Evolutionary conservation across 2,888 invertebrate genomes (phyloP).

Genomic region (Eucera pruinosa): DNA sequence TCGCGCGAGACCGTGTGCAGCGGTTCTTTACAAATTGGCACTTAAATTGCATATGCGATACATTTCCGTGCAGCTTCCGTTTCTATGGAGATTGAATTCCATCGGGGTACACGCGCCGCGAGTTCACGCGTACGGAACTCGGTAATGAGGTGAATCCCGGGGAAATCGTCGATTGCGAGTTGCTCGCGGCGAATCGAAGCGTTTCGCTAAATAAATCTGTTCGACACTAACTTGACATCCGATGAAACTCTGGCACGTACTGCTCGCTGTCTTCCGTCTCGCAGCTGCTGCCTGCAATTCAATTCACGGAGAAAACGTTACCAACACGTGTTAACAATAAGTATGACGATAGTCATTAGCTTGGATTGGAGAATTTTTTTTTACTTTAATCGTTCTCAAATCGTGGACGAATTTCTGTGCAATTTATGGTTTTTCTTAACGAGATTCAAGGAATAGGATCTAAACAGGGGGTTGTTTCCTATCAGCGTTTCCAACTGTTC

Average conservation of each 20-base stretch:
- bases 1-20: conserved; percentile 3
- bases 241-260: conserved; percentile 85
- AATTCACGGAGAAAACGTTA: conserved; percentile 10
- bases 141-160: conserved; percentile 10
- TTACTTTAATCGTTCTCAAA: too few species aligned
- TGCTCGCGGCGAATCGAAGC: not conserved
- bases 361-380: too few species aligned
- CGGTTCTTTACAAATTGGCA: conserved; percentile 32
- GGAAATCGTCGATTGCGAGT: not conserved
- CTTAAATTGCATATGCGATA: conserved; percentile 59
- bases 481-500: too few species aligned
- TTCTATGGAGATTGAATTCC: conserved; percentile 72
- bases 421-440: too few species aligned
- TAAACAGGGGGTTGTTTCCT: too few species aligned
- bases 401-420: too few species aligned
- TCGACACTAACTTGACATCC: conserved; percentile 73
- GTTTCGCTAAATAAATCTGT: too few species aligned
- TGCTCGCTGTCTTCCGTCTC: conserved; percentile 86
- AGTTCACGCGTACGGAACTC: conserved; percentile 18
- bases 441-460: too few species aligned
- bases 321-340: too few species aligned
- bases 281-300: conserved; percentile 85
- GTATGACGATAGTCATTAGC: too few species aligned
- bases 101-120: conserved; percentile 26
- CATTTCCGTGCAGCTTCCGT: conserved; percentile 73